These are phyloP conservation scores for Caenorhabditis afra DNA, from an alignment of 2,888 invertebrate genomes.

Conservation along the genomic window DNA sequence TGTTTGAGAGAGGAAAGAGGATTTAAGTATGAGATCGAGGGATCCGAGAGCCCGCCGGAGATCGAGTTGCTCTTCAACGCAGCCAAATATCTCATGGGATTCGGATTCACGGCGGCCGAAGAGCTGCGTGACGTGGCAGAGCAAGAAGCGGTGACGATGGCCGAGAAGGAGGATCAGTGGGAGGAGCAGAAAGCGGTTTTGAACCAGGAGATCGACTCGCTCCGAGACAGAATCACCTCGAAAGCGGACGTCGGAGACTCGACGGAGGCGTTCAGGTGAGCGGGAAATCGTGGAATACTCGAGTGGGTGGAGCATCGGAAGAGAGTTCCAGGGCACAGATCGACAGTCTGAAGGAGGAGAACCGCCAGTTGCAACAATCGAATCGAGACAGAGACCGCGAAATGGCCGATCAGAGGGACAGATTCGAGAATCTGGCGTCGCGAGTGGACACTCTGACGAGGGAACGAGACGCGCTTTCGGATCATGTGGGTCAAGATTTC, in stretches of 20 bases:
- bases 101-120: constrained; percentile 74
- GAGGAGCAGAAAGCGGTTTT: constrained; percentile 71
- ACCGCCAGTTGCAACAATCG: constrained; percentile 74
- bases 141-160: constrained; percentile 74
- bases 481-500: constrained; percentile 67
- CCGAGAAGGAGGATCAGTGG: constrained; percentile 78
- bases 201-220: constrained; percentile 72
- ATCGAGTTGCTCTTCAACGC: constrained; percentile 70
- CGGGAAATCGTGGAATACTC: neutral
- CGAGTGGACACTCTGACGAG: constrained; percentile 69
- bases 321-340: constrained; percentile 77
- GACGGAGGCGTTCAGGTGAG: constrained; percentile 54
- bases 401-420: constrained; percentile 76
- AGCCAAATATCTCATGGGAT: constrained; percentile 62
- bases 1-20: neutral
- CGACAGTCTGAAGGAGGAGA: constrained; percentile 78
- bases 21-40: constrained; percentile 73
- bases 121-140: constrained; percentile 76
- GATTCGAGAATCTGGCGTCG: constrained; percentile 72
- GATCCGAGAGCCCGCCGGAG: constrained; percentile 64
- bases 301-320: neutral
- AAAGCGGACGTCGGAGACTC: constrained; percentile 69
- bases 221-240: constrained; percentile 74
- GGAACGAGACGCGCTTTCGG: constrained; percentile 71
- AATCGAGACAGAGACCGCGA: constrained; percentile 77